These are phyloP conservation scores for Dermochelys coriacea DNA, from an alignment of 2,797 vertebrate genomes.

Conservation along the genomic window DNA sequence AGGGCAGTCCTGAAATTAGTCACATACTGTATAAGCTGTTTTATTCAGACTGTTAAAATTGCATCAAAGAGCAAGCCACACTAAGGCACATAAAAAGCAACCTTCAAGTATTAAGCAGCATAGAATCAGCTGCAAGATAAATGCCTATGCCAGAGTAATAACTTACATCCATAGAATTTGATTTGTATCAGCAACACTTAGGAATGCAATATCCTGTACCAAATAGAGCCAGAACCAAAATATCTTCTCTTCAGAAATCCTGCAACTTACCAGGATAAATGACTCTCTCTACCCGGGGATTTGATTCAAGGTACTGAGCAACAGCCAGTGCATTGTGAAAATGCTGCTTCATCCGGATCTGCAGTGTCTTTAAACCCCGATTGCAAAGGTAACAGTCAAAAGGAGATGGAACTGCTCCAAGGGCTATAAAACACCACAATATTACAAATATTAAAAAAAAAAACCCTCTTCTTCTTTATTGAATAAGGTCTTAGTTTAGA, in stretches of 20 bases:
- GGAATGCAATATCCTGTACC: fast-evolving
- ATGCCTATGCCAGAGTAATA: neutral
- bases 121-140: neutral
- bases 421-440: conserved; percentile 74
- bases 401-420: conserved; percentile 92
- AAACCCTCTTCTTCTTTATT: neutral
- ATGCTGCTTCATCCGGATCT: conserved; percentile 92
- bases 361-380: conserved; percentile 93
- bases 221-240: neutral
- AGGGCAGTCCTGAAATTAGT: conserved; percentile 86
- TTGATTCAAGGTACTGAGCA: conserved; percentile 86
- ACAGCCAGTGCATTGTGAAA: conserved; percentile 88
- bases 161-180: neutral
- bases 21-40: neutral
- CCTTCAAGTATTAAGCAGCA: neutral
- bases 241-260: neutral
- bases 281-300: conserved; percentile 88
- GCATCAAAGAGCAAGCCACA: neutral
- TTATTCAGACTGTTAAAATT: neutral
- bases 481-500: neutral
- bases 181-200: fast-evolving
- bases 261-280: conserved; percentile 89
- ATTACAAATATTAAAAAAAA: neutral
- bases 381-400: conserved; percentile 93
- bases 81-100: neutral